Evolutionary conservation across 92 coral and sea anemone genomes (phyloP).

Genomic region (Zoanthus solanderi): DNA sequence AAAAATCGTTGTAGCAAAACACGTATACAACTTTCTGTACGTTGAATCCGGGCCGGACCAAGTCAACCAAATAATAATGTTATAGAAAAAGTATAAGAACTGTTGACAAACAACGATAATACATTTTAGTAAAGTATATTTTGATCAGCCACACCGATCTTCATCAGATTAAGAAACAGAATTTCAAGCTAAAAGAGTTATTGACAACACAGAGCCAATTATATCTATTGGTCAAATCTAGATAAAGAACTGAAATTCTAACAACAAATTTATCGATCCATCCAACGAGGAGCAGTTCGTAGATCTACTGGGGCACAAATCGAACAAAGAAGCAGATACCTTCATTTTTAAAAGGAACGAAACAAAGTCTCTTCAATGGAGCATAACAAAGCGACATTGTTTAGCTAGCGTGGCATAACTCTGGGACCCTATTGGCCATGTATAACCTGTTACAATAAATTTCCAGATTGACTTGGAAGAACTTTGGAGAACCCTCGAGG

Average conservation of each 20-base stretch:
- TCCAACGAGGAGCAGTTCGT: conserved; percentile 34
- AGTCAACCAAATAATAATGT: no score
- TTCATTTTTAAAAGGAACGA: conserved; percentile 63
- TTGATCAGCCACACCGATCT: no score
- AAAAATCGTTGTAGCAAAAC: no score
- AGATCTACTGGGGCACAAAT: conserved; percentile 66
- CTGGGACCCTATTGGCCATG: conserved; percentile 75
- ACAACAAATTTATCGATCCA: conserved; percentile 43
- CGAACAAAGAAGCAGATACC: conserved; percentile 60
- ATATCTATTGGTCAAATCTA: conserved; percentile 57
- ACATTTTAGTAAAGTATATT: no score
- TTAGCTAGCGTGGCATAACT: conserved; percentile 63
- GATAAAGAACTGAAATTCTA: conserved; percentile 64
- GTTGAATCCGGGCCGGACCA: no score
- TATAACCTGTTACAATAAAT: conserved; percentile 58
- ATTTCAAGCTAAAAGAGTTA: conserved; percentile 52
- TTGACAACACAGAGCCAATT: conserved; percentile 48
- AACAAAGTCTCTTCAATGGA: not conserved
- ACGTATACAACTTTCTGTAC: no score
- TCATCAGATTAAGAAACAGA: not conserved
- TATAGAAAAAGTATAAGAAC: no score
- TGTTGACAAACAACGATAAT: no score
- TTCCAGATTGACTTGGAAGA: conserved; percentile 67
- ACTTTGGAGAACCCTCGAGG: conserved; percentile 44
- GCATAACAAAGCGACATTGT: conserved; percentile 53